A percentile compares a stretch with the other conserved stretches of the same genome.
phyloP scores from a whole-genome alignment of 2,113 vertebrate genomes.

The Motacilla tschutschensis region DNA sequence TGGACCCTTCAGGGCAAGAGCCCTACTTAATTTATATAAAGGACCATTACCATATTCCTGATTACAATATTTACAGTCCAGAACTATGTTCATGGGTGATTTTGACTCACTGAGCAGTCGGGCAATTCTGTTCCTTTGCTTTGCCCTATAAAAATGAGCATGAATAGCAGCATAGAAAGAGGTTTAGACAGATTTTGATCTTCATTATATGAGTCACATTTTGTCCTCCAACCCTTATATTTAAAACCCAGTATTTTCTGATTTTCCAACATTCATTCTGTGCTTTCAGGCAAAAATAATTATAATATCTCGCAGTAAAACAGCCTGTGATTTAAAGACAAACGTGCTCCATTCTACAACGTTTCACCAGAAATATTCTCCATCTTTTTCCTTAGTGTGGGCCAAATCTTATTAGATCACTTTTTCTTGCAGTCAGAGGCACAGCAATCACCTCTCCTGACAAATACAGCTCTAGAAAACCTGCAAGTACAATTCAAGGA shows the following conservation, averaged over 20 bases:
- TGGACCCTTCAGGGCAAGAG: not conserved
- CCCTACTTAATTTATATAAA: not conserved
- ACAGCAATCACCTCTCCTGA: not conserved
- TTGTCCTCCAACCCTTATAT: not conserved
- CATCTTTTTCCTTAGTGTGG: not conserved
- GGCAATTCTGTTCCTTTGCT: not conserved
- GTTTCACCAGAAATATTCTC: not conserved
- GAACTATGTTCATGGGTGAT: not conserved
- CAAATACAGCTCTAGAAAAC: not conserved
- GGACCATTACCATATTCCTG: not conserved
- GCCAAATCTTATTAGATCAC: slow-evolving; percentile 8
- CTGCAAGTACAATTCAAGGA: not conserved
- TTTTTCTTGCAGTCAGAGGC: not conserved
- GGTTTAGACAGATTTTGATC: not conserved
- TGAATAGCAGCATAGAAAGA: not conserved
- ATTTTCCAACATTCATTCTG: not conserved
- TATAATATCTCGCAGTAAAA: not conserved
- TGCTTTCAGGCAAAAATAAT: slow-evolving; percentile 23
- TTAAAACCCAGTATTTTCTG: not conserved
- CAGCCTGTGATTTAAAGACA: not conserved
- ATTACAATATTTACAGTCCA: not conserved
- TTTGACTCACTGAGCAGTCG: not conserved
- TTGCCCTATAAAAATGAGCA: not conserved
- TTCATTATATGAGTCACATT: not conserved
- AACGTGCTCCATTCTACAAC: not conserved